Evolutionary conservation across 2,113 vertebrate genomes (phyloP).

Genomic region (Turdus rufiventris): DNA sequence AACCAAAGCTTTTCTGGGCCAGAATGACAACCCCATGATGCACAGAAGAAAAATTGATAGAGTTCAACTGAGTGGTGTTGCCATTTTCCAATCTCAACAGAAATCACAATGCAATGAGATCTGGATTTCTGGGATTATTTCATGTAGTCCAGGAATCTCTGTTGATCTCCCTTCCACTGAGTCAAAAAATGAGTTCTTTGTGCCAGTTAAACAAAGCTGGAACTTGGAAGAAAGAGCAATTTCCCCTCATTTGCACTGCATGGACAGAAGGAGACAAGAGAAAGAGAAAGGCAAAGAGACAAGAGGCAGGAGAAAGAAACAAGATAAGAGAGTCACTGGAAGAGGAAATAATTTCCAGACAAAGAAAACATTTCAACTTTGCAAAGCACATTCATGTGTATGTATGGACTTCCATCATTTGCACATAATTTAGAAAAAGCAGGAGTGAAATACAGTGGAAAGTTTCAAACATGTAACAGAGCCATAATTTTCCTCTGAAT

Average conservation of each 20-base stretch:
- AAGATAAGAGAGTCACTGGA: background rate
- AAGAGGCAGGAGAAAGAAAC: background rate
- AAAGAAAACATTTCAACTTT: conserved; percentile 61
- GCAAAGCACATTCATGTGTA: conserved; percentile 1
- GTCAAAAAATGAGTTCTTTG: background rate
- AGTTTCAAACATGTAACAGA: conserved; percentile 3
- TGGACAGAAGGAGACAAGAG: background rate
- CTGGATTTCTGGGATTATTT: background rate
- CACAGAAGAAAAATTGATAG: background rate
- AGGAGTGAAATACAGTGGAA: conserved; percentile 5
- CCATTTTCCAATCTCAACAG: background rate
- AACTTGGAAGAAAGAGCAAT: background rate
- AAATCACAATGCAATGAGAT: background rate
- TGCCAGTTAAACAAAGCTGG: background rate
- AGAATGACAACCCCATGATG: background rate
- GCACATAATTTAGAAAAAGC: conserved; percentile 33
- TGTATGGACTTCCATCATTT: conserved; percentile 21
- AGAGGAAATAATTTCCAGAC: conserved; percentile 56
- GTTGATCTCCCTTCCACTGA: background rate
- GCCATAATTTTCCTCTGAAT: conserved; percentile 39
- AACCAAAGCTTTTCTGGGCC: background rate
- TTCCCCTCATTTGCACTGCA: background rate
- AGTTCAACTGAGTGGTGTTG: background rate
- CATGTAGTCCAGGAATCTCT: background rate
- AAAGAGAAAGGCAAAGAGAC: too few species aligned